Conservation (phyloP, 2,113 vertebrate species). For the Atlantisia rogersi region DNA sequence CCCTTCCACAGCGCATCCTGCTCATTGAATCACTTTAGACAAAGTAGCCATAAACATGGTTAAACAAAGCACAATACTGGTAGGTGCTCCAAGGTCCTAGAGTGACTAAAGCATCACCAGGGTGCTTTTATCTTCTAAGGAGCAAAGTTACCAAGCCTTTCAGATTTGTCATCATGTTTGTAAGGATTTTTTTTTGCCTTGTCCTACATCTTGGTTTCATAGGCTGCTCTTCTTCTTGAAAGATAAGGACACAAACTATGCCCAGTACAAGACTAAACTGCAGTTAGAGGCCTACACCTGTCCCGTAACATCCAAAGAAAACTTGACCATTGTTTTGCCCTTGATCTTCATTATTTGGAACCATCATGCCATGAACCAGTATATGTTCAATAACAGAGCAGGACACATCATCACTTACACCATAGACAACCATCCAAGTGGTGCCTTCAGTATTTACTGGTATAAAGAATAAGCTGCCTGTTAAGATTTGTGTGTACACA, state of each 20-base stretch:
- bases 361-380: background rate
- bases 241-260: background rate
- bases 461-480: background rate
- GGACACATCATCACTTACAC: background rate
- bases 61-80: background rate
- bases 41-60: background rate
- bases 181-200: background rate
- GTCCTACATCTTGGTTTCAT: background rate
- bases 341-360: background rate
- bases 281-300: background rate
- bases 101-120: background rate
- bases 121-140: background rate
- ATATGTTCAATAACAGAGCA: background rate
- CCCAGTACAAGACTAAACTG: background rate
- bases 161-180: background rate
- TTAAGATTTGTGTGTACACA: background rate
- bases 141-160: background rate
- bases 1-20: background rate
- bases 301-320: background rate
- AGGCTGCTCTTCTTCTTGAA: background rate
- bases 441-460: background rate
- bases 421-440: background rate
- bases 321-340: background rate
- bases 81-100: background rate
- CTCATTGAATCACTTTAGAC: background rate